Conservation (phyloP, 2,113 vertebrate species). For the Piprites chloris region DNA sequence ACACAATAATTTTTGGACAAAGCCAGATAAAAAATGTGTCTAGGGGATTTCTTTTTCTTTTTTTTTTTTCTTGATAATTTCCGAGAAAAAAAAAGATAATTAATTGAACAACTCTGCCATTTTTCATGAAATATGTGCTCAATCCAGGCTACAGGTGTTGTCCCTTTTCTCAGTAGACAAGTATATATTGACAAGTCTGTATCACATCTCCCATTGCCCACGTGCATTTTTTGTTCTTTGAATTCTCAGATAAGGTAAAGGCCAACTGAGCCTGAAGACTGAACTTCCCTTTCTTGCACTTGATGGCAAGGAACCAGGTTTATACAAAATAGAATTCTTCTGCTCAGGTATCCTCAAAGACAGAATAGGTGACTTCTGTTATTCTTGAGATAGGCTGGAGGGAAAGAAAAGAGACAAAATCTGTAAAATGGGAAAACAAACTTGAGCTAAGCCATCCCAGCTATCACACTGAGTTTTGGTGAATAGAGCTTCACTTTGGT, state of each 20-base stretch:
- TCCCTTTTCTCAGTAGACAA: neutral
- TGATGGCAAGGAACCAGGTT: neutral
- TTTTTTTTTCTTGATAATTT: neutral
- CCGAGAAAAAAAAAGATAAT: neutral
- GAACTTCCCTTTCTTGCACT: neutral
- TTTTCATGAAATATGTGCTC: neutral
- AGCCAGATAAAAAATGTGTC: neutral
- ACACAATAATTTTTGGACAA: neutral
- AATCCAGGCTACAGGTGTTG: neutral
- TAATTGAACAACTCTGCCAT: neutral
- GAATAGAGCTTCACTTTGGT: neutral
- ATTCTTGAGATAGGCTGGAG: neutral
- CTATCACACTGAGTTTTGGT: rapidly evolving
- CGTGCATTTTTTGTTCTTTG: neutral
- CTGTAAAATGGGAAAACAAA: neutral
- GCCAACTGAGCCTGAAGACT: neutral
- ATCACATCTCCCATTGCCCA: neutral
- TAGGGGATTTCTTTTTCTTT: rapidly evolving
- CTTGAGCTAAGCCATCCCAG: neutral
- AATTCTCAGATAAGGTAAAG: neutral
- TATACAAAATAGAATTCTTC: neutral
- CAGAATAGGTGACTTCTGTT: neutral
- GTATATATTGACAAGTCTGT: neutral
- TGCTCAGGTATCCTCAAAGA: neutral
- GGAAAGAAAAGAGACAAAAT: neutral